phyloP scores from a whole-genome alignment of 23 tunicate genomes.

The Styela clava region DNA sequence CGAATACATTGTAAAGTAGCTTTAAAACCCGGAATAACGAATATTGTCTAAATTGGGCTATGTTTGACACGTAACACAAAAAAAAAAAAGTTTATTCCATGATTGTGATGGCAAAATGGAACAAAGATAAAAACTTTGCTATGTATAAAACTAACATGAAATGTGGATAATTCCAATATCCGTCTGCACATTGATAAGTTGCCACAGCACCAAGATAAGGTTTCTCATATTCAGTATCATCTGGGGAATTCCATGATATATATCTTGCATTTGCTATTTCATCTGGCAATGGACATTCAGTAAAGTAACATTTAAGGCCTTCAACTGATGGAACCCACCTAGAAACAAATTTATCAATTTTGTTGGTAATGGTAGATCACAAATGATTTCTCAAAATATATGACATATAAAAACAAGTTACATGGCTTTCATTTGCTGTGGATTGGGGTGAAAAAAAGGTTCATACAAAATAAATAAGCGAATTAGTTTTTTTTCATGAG shows the following conservation, averaged over 20 bases:
- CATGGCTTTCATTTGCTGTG: no score
- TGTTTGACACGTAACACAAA: no score
- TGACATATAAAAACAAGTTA: no score
- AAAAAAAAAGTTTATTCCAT: no score
- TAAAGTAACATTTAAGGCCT: conserved; percentile 27
- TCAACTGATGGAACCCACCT: conserved; percentile 53
- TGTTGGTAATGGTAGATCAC: no score
- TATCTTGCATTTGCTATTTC: conserved; percentile 28
- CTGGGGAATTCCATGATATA: conserved; percentile 9
- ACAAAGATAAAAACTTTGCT: no score
- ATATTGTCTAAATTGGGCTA: no score
- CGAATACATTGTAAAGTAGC: no score
- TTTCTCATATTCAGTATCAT: neutral
- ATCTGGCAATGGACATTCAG: conserved; percentile 28
- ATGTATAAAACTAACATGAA: neutral
- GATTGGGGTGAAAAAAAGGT: neutral
- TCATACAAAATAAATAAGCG: neutral
- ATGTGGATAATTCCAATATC: conserved; percentile 18
- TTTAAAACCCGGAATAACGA: no score
- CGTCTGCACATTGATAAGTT: conserved; percentile 28
- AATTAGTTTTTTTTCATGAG: neutral
- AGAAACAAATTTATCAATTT: neutral
- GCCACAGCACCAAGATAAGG: conserved; percentile 38
- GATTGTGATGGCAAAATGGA: no score
- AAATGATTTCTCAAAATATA: no score